These are phyloP conservation scores for Phocoena sinus DNA, from an alignment of 2,113 vertebrate genomes.

Conservation along the genomic window DNA sequence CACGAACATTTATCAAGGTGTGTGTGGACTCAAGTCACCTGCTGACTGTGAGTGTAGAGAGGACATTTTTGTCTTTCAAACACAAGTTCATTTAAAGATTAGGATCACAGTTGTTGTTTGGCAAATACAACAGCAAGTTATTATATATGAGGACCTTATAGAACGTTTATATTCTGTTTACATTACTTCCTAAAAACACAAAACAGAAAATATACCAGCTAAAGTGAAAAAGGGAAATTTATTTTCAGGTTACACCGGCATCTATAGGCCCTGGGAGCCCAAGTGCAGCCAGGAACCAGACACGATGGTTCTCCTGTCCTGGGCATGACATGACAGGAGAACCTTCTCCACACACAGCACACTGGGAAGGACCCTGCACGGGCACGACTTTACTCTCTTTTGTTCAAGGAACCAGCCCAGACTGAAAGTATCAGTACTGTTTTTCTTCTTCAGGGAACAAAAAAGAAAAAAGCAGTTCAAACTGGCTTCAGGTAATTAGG, in stretches of 20 bases:
- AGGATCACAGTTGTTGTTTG: neutral
- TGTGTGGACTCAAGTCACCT: neutral
- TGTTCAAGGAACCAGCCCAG: neutral
- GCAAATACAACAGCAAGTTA: neutral
- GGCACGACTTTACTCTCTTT: neutral
- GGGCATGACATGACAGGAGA: neutral
- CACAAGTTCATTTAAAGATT: neutral
- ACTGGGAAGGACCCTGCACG: neutral
- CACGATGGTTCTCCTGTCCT: no score
- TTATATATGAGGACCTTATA: neutral
- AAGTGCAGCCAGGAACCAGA: neutral
- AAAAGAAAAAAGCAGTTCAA: neutral
- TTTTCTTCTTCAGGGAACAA: neutral
- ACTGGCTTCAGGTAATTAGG: neutral
- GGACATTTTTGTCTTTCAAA: neutral
- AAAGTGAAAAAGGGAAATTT: neutral
- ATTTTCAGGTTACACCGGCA: neutral
- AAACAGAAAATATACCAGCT: neutral
- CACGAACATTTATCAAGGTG: neutral
- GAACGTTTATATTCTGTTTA: neutral
- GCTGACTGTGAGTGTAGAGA: neutral
- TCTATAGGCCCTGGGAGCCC: neutral
- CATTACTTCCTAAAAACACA: neutral
- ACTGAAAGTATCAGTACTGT: neutral
- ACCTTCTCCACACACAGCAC: neutral